A percentile compares a stretch with the other conserved stretches of the same genome.
Conservation (phyloP, 2,113 vertebrate genomes). For the Tautogolabrus adspersus region DNA sequence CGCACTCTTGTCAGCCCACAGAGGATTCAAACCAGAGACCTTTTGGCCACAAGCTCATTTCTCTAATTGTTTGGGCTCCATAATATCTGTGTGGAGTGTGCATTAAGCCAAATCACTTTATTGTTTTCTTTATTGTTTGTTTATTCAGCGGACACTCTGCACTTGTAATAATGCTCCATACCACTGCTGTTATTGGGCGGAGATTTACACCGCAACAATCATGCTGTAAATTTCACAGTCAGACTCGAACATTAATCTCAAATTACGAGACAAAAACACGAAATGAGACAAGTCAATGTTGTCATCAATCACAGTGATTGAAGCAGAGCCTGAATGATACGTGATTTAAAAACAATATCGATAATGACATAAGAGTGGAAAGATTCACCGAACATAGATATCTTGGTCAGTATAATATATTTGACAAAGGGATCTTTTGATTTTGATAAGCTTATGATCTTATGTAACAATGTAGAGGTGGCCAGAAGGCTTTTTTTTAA, state of each 20-base stretch:
- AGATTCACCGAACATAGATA: not conserved
- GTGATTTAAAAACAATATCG: not conserved
- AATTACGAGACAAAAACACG: constrained; percentile 20
- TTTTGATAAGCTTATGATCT: not conserved
- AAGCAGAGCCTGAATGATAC: not conserved
- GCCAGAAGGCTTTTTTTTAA: too few relatives aligned
- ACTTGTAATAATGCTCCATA: constrained; percentile 38
- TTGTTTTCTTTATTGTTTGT: constrained; percentile 56
- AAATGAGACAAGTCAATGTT: not conserved
- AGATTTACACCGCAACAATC: constrained; percentile 43
- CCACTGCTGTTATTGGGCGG: constrained; percentile 14
- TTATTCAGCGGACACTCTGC: constrained; percentile 56
- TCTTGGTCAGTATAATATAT: not conserved
- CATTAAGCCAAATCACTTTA: constrained; percentile 63
- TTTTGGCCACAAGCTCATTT: constrained; percentile 59
- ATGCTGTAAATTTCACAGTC: constrained; percentile 31
- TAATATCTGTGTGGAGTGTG: constrained; percentile 45
- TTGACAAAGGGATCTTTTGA: not conserved
- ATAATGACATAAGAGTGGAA: not conserved
- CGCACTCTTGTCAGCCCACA: constrained; percentile 31
- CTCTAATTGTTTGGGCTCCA: constrained; percentile 66
- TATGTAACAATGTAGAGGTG: too few relatives aligned
- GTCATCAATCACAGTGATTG: not conserved
- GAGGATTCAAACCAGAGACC: constrained; percentile 66
- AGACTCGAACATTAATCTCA: constrained; percentile 23